phyloP scores from a whole-genome alignment of 2,113 vertebrate species.

The Barbus barbus region DNA sequence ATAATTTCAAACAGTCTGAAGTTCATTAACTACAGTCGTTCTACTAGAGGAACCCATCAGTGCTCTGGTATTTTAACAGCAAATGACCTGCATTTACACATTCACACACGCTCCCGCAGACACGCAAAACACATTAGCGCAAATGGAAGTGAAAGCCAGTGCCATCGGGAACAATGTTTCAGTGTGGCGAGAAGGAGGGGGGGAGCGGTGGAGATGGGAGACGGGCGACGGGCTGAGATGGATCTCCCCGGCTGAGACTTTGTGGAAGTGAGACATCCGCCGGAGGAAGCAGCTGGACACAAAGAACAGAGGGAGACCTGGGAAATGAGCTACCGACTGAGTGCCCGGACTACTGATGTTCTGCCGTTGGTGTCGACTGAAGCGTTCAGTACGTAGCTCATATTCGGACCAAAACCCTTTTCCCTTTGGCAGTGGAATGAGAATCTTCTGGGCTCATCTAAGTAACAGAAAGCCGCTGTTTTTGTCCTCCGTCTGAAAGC shows the following conservation, averaged over 20 bases:
- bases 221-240: conserved; percentile 58
- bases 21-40: conserved; percentile 26
- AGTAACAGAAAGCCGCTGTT: conserved; percentile 11
- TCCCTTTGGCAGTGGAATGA: conserved; percentile 41
- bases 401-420: conserved; percentile 23
- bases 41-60: conserved; percentile 37
- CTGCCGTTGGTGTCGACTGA: not conserved
- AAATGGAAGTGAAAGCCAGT: conserved; percentile 67
- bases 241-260: conserved; percentile 58
- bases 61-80: conserved; percentile 45
- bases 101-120: conserved; percentile 42
- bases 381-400: conserved; percentile 32
- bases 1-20: conserved; percentile 32
- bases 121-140: conserved; percentile 54
- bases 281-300: conserved; percentile 75
- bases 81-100: conserved; percentile 54
- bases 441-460: conserved; percentile 29
- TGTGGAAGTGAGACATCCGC: conserved; percentile 68
- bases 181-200: conserved; percentile 52
- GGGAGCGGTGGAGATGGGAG: conserved; percentile 56
- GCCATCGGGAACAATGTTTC: conserved; percentile 63
- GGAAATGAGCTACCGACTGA: conserved; percentile 65
- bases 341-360: conserved; percentile 59
- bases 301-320: conserved; percentile 64
- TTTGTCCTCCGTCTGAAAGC: conserved; percentile 35